These are phyloP conservation scores for Heterodera filipjevi DNA, from an alignment of 2,888 invertebrate genomes.

Conservation along the genomic window DNA sequence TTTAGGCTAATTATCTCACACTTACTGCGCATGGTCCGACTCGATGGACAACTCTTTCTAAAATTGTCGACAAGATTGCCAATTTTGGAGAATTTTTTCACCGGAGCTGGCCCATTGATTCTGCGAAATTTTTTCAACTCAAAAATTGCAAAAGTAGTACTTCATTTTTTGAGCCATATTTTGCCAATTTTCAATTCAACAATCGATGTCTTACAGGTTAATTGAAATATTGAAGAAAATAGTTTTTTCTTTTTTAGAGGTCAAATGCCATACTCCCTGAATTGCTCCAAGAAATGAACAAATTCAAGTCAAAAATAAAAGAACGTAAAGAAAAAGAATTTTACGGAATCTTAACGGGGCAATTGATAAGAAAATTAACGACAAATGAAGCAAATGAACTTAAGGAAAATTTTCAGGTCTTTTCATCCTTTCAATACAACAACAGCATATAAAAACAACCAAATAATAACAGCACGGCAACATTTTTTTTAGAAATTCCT, in stretches of 20 bases:
- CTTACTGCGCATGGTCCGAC: not conserved
- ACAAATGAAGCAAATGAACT: not conserved
- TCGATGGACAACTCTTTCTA: constrained; percentile 6
- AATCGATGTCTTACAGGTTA: not conserved
- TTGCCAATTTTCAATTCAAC: not conserved
- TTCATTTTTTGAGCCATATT: constrained; percentile 1
- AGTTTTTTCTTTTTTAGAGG: not conserved
- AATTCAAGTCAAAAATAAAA: constrained; percentile 12
- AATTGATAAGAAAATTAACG: not conserved
- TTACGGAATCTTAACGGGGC: constrained; percentile 18
- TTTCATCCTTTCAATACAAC: not conserved
- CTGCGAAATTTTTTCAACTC: constrained; percentile 8
- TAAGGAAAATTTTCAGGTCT: constrained; percentile 5
- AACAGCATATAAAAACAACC: not conserved
- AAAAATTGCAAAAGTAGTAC: not conserved
- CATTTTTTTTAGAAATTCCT: constrained; percentile 13
- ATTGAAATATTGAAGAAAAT: not conserved
- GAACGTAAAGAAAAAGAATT: constrained; percentile 9
- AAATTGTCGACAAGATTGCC: constrained; percentile 1
- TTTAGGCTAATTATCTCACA: not conserved
- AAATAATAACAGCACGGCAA: not conserved
- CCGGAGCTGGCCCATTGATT: not conserved
- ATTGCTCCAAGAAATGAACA: constrained; percentile 9
- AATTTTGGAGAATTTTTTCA: not conserved
- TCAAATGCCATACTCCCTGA: constrained; percentile 8